Conservation (phyloP, 1,140 invertebrate genomes). For the Dermatophagoides farinae region DNA sequence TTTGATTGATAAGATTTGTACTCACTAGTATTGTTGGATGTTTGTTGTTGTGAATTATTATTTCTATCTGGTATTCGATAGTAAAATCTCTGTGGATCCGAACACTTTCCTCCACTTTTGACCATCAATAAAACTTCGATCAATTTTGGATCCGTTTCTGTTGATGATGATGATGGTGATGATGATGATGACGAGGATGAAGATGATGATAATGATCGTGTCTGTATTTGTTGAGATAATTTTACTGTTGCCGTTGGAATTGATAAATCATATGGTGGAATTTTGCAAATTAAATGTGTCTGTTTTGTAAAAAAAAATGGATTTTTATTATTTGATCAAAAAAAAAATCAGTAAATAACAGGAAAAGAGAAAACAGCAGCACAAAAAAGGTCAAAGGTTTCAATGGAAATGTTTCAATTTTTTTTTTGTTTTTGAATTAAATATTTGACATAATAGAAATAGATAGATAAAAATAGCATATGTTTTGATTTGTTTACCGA, state of each 20-base stretch:
- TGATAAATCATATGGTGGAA: conserved; percentile 16
- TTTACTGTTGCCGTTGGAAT: neutral
- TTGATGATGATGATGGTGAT: neutral
- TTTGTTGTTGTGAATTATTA: too few species aligned
- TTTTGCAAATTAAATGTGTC: conserved; percentile 15
- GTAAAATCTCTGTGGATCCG: conserved; percentile 12
- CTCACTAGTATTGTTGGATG: too few species aligned
- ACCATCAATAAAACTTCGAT: conserved; percentile 10
- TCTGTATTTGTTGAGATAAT: neutral
- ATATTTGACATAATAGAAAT: neutral
- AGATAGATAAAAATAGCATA: neutral
- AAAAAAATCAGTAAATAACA: neutral
- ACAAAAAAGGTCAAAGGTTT: neutral
- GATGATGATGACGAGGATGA: neutral
- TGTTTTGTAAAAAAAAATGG: neutral
- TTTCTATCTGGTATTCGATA: neutral
- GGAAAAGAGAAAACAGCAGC: neutral
- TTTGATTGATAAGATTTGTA: too few species aligned
- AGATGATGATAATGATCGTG: neutral
- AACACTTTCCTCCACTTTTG: conserved; percentile 17
- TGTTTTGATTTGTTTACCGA: neutral
- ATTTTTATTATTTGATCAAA: too few species aligned
- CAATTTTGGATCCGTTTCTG: neutral
- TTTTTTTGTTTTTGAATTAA: neutral
- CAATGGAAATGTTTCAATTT: neutral